Conservation (phyloP, 2,888 invertebrate species). For the Lycia hirtaria region DNA sequence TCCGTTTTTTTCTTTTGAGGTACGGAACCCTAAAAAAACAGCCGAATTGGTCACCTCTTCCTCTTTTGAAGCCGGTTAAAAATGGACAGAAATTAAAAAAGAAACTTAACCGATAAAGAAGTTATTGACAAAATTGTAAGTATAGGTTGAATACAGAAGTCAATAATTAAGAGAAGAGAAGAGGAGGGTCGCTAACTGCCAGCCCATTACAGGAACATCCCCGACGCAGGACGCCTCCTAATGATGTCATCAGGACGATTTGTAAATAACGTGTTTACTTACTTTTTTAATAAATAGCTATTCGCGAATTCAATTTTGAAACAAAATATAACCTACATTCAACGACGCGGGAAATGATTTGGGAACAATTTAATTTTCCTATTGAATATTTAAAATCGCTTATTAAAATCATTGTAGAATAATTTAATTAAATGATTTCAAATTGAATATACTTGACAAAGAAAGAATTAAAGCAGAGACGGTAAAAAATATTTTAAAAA, state of each 20-base stretch:
- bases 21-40: too few relatives aligned
- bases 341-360: too few relatives aligned
- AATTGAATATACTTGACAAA: too few relatives aligned
- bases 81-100: background rate
- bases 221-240: slow-evolving; percentile 1
- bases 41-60: too few relatives aligned
- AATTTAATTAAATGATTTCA: too few relatives aligned
- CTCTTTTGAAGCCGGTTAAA: too few relatives aligned
- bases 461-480: too few relatives aligned
- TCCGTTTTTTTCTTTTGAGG: too few relatives aligned
- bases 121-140: background rate
- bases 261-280: slow-evolving; percentile 16
- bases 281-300: background rate
- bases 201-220: background rate
- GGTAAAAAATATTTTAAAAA: too few relatives aligned
- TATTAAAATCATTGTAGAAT: too few relatives aligned
- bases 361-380: too few relatives aligned
- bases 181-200: slow-evolving; percentile 10
- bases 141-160: background rate
- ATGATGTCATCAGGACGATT: slow-evolving; percentile 11
- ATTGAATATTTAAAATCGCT: too few relatives aligned
- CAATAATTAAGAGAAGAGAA: slow-evolving; percentile 3
- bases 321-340: background rate
- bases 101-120: background rate
- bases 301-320: background rate